Conservation (phyloP, 2,113 vertebrate species). For the Donacobius atricapilla region DNA sequence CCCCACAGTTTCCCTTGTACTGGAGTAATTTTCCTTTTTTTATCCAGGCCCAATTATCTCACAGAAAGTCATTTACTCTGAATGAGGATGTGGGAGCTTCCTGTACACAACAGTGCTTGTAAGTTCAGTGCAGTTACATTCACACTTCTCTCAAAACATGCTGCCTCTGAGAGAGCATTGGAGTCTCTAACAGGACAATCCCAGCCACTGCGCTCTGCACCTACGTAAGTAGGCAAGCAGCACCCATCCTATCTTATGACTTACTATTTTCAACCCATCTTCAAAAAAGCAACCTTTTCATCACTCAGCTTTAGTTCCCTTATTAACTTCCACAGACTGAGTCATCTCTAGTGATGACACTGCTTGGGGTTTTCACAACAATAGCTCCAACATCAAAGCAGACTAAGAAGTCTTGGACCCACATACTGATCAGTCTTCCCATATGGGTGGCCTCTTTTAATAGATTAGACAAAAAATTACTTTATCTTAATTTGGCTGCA, state of each 20-base stretch:
- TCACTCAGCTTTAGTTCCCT: not conserved
- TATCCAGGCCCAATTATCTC: not conserved
- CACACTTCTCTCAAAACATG: not conserved
- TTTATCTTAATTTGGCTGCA: not conserved
- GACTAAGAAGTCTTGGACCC: not conserved
- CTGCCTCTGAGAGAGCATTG: not conserved
- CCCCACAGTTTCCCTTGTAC: not conserved
- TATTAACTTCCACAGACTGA: not conserved
- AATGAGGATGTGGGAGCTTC: not conserved
- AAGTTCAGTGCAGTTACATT: not conserved
- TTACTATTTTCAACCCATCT: not conserved
- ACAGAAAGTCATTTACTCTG: not conserved
- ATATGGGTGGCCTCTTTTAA: not conserved
- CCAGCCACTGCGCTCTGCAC: not conserved
- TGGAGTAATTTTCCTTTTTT: not conserved
- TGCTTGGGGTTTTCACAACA: not conserved
- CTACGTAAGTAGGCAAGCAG: not conserved
- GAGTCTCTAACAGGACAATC: not conserved
- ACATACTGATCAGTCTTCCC: not conserved
- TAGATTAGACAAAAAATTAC: not conserved
- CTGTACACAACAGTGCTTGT: not conserved
- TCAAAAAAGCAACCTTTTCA: not conserved
- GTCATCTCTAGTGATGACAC: not conserved
- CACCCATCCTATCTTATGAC: not conserved
- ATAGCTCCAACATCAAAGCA: not conserved